phyloP scores from a whole-genome alignment of 1,140 invertebrate genomes.

The Brachystomella parvula region DNA sequence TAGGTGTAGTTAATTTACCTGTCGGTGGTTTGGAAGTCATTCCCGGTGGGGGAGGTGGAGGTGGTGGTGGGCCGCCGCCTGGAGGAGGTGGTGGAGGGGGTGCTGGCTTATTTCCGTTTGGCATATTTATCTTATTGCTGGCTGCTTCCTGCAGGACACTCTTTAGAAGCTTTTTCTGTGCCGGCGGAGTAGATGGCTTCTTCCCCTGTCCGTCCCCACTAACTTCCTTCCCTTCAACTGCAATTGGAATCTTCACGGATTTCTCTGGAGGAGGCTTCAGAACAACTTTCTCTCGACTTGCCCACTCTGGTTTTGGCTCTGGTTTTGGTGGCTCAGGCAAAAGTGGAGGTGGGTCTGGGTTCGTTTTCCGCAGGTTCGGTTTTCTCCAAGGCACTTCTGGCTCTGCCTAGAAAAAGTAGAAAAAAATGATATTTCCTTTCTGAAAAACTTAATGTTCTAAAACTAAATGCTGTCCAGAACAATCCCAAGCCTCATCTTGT shows the following conservation, averaged over 20 bases:
- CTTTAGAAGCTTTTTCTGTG: neutral
- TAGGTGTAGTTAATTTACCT: neutral
- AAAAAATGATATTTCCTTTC: neutral
- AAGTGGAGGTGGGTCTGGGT: neutral
- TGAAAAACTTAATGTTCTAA: neutral
- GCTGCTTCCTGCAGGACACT: neutral
- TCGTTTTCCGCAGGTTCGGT: slow-evolving; percentile 2
- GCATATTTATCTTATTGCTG: neutral
- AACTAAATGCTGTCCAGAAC: neutral
- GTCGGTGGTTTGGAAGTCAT: neutral
- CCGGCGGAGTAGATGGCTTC: neutral
- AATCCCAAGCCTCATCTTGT: neutral
- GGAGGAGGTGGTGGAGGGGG: slow-evolving; percentile 4
- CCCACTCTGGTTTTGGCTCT: neutral
- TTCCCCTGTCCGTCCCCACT: neutral
- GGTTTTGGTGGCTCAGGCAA: slow-evolving; percentile 1
- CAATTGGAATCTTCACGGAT: neutral
- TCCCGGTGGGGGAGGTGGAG: neutral
- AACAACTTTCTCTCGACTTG: neutral
- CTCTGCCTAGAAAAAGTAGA: neutral
- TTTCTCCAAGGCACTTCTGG: slow-evolving; percentile 7
- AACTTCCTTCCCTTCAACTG: neutral
- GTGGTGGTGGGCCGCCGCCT: neutral
- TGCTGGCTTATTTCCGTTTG: neutral
- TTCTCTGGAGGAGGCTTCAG: neutral